Evolutionary conservation across 2,113 vertebrate species (phyloP).

Genomic region (Oplegnathus fasciatus): DNA sequence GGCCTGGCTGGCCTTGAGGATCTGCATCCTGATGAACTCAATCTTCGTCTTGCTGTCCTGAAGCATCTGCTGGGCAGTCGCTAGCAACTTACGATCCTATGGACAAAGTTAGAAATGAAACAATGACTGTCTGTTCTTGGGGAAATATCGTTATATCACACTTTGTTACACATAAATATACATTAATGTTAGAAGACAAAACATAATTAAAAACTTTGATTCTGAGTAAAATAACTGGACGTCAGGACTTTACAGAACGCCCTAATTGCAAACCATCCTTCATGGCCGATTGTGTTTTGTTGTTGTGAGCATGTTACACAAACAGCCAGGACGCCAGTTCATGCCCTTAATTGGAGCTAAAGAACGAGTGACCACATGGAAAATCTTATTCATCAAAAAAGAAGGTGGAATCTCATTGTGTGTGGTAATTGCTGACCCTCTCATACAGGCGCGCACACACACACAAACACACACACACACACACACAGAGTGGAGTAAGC

Average conservation of each 20-base stretch:
- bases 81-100: slow-evolving; percentile 96
- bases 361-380: slow-evolving; percentile 62
- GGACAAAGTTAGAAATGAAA: not conserved
- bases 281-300: slow-evolving; percentile 36
- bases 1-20: slow-evolving; percentile 97
- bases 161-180: not conserved
- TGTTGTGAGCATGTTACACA: slow-evolving; percentile 32
- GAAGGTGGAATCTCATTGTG: slow-evolving; percentile 63
- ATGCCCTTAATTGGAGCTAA: slow-evolving; percentile 68
- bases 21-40: slow-evolving; percentile 99
- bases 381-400: slow-evolving; percentile 66
- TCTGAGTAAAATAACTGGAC: not conserved
- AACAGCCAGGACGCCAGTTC: slow-evolving; percentile 30
- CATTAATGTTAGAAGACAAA: no score
- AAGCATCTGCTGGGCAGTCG: slow-evolving; percentile 97
- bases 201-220: no score
- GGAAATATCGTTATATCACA: not conserved
- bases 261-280: not conserved
- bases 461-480: slow-evolving; percentile 37
- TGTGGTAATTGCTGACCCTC: slow-evolving; percentile 37
- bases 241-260: not conserved
- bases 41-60: slow-evolving; percentile 99
- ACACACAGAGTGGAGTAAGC: slow-evolving; percentile 58
- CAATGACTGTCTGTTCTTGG: not conserved
- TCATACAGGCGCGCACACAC: not conserved